phyloP scores from a whole-genome alignment of 2,888 invertebrate genomes.

The Meloe dianella region DNA sequence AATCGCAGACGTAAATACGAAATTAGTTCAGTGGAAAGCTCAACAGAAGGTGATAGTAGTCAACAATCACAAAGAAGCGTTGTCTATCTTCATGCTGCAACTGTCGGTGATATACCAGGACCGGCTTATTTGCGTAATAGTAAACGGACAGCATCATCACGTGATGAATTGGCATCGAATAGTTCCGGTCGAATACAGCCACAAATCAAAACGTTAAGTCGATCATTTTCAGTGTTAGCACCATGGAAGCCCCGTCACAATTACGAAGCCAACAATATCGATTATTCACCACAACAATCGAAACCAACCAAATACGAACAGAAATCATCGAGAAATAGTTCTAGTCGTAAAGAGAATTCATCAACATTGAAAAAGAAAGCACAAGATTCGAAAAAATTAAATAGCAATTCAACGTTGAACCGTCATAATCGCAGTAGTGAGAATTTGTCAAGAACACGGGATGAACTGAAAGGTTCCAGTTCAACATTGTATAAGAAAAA shows the following conservation, averaged over 20 bases:
- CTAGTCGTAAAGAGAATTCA: slow-evolving; percentile 53
- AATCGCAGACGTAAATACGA: slow-evolving; percentile 58
- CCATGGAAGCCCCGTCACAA: slow-evolving; percentile 83
- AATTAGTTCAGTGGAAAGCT: slow-evolving; percentile 68
- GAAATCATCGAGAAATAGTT: slow-evolving; percentile 47
- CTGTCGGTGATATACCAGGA: slow-evolving; percentile 85
- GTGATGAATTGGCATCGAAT: slow-evolving; percentile 76
- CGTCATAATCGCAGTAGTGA: slow-evolving; percentile 57
- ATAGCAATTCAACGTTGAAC: slow-evolving; percentile 59
- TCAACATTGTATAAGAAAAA: slow-evolving; percentile 57
- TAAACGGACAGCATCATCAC: slow-evolving; percentile 70
- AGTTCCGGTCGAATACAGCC: slow-evolving; percentile 66
- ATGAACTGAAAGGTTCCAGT: slow-evolving; percentile 52
- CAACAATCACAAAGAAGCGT: slow-evolving; percentile 83
- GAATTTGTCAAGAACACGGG: slow-evolving; percentile 51
- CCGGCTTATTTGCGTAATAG: slow-evolving; percentile 64
- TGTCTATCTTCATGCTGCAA: slow-evolving; percentile 84
- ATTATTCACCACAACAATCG: slow-evolving; percentile 72
- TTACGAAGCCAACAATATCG: slow-evolving; percentile 77
- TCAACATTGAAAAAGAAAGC: slow-evolving; percentile 61
- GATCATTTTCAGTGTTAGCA: slow-evolving; percentile 82
- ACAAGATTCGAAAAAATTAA: slow-evolving; percentile 58
- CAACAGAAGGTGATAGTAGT: slow-evolving; percentile 77
- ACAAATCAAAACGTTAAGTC: slow-evolving; percentile 75
- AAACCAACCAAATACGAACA: slow-evolving; percentile 59